phyloP scores from a whole-genome alignment of 2,113 vertebrate species.

The Noctilio leporinus region DNA sequence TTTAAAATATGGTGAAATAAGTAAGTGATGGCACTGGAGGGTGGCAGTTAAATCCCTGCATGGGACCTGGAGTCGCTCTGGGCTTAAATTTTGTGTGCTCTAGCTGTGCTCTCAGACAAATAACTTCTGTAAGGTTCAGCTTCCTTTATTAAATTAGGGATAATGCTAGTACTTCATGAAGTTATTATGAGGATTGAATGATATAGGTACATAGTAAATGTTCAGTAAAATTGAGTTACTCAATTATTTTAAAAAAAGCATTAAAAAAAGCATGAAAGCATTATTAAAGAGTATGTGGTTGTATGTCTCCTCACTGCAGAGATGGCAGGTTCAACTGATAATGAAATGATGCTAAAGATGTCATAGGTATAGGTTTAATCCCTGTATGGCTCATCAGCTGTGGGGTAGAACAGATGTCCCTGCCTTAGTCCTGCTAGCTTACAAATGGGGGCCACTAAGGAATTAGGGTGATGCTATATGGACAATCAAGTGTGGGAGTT shows the following conservation, averaged over 20 bases:
- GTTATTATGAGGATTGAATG: slow-evolving; percentile 5
- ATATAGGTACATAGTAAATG: not conserved
- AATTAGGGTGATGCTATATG: not conserved
- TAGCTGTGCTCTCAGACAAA: not conserved
- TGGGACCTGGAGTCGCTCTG: not conserved
- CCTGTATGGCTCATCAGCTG: not conserved
- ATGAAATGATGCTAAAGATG: not conserved
- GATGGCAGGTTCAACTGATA: not conserved
- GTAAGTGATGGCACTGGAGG: not conserved
- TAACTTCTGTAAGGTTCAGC: not conserved
- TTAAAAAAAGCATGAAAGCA: no score
- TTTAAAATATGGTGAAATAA: not conserved
- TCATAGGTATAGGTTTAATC: not conserved
- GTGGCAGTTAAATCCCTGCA: not conserved
- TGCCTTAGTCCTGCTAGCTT: not conserved
- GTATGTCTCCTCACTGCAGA: not conserved
- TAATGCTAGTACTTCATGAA: not conserved
- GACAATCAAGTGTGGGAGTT: not conserved
- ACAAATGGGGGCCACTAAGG: not conserved
- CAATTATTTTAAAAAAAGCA: no score
- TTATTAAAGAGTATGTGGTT: not conserved
- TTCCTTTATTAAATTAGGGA: not conserved
- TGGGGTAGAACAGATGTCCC: not conserved
- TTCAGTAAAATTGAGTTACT: not conserved
- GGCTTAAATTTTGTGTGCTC: not conserved